Conservation (phyloP, 2,113 vertebrate genomes). For the Suricata suricatta region DNA sequence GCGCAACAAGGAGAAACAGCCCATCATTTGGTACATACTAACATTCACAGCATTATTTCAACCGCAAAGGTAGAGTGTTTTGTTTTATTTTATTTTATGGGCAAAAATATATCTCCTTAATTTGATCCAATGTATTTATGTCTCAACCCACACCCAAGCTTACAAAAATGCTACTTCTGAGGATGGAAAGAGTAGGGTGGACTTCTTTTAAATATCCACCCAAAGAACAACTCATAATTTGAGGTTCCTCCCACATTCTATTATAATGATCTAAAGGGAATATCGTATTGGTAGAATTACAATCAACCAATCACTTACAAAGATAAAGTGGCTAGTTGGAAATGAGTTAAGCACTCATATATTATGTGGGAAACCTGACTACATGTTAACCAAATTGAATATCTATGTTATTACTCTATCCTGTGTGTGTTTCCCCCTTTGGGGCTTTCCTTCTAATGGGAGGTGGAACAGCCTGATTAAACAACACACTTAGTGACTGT, state of each 20-base stretch:
- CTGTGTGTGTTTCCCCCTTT: not conserved
- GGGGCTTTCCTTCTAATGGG: constrained; percentile 8
- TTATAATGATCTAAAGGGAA: constrained; percentile 49
- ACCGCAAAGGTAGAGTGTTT: not conserved
- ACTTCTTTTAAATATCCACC: constrained; percentile 58
- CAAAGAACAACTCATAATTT: constrained; percentile 58
- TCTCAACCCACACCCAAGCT: constrained; percentile 43
- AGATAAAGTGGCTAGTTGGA: constrained; percentile 55
- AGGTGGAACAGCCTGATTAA: not conserved
- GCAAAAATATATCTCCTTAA: not conserved
- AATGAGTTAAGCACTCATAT: constrained; percentile 46
- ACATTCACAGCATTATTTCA: constrained; percentile 32
- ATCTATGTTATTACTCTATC: not conserved
- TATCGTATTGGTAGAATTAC: constrained; percentile 15
- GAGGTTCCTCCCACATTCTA: constrained; percentile 52
- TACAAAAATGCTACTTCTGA: constrained; percentile 52
- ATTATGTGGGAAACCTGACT: constrained; percentile 32
- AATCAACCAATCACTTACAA: constrained; percentile 30
- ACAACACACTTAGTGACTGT: not conserved
- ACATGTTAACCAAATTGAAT: not conserved
- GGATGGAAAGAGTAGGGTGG: not conserved
- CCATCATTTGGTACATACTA: not conserved
- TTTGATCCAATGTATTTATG: constrained; percentile 8
- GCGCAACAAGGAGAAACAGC: not conserved
- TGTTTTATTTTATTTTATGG: not conserved